Conservation (phyloP, 2,797 vertebrate genomes). For the Allobates femoralis region DNA sequence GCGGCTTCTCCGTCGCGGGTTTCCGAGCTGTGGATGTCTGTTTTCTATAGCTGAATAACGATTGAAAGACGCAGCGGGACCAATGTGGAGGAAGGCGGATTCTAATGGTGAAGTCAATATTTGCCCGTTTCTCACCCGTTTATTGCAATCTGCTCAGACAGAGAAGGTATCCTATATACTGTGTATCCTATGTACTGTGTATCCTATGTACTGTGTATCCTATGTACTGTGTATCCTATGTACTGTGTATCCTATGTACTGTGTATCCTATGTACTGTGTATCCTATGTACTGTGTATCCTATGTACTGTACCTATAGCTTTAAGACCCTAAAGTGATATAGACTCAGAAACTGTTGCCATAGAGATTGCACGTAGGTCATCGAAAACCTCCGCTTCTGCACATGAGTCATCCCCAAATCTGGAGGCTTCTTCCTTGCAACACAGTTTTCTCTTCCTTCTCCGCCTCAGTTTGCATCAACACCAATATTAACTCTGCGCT, state of each 20-base stretch:
- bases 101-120: neutral
- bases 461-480: conserved; percentile 6
- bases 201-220: too few relatives aligned
- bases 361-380: conserved; percentile 46
- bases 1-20: too few relatives aligned
- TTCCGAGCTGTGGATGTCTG: too few relatives aligned
- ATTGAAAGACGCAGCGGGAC: too few relatives aligned
- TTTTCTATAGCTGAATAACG: too few relatives aligned
- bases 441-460: neutral
- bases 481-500: neutral
- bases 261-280: too few relatives aligned
- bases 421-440: neutral
- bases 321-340: conserved; percentile 20
- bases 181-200: too few relatives aligned
- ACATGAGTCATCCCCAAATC: conserved; percentile 48
- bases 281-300: too few relatives aligned
- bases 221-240: too few relatives aligned
- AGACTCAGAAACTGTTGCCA: conserved; percentile 7
- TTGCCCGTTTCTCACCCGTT: neutral
- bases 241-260: too few relatives aligned
- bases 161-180: neutral
- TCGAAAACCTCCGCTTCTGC: conserved; percentile 4
- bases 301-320: too few relatives aligned
- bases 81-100: too few relatives aligned
- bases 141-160: neutral